Evolutionary conservation across 2,113 vertebrate species (phyloP), one percentile per base, ranked within the genome.

Genomic region (Gallinago media): DNA sequence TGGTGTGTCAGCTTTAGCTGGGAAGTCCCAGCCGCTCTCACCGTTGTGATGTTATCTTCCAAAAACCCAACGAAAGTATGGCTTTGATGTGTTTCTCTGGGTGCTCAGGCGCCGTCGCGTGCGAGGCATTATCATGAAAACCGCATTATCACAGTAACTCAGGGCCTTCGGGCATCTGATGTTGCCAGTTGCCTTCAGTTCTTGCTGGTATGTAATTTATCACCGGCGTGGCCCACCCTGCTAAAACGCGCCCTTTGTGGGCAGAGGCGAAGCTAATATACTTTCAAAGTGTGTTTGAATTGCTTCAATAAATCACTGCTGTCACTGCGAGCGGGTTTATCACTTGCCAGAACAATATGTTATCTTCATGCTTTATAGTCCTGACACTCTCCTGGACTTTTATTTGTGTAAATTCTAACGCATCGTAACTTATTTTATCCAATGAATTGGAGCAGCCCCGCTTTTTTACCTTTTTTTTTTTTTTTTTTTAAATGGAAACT

Each of bases 221-320:
- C 98, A 98, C 8, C 4, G 3, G 75, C 12, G 5, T 95, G 86
- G 96, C 91, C 96, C 96, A 31, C 89, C 86, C 97, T 88, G 92
- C 91, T 96, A 86, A 97, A 97, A 97, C 46, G 63, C 1, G 63
- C 97, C 96, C 97, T 98, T 97, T 98, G 97, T 97, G 97, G 97
- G 96, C 94, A 97, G 95, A 97, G 92, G 91, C 82, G 21, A 97
- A 98, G 97, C 95, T 98, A 98, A 98, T 98, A 97, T 72, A 97
- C 98, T 98, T 98, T 98, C 96, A 97, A 96, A 98, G 97, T 96
- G 92, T 94, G 47, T 97, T 96, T 97, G 97, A 98, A 98, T 98
- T 98, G 97, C 98, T 97, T 96, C 97, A 96, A 98, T 98, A 98
- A 98, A 98, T 98, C 98, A 98, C 89, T 91, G 81, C 98, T 98